Base-by-base conservation (phyloP, 2,113 vertebrate genomes). In the Cryptotis parvus region DNA sequence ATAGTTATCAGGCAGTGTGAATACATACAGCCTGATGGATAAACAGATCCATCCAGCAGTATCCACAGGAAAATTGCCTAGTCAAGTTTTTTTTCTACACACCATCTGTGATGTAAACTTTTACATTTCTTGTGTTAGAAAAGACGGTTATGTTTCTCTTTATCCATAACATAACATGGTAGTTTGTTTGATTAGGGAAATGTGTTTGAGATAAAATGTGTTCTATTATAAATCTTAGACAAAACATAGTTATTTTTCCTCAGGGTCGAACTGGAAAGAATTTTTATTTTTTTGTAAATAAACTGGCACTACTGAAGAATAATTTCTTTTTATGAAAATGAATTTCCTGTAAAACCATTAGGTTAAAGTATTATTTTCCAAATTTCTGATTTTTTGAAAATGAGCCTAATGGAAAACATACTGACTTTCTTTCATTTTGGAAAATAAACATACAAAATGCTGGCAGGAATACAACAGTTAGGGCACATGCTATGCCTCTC, bases 161-260 rank as follows among this genome's bases (percentile, higher is more conserved):
- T 74, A n/a, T 83, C 52, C n/a, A 75, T 73, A 66, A 92, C 61
- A 29, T 35, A 69, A 18, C 24, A 37, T 22, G 77, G 15, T 27
- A 58, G 10, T 92, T 80, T 75, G 10, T 92, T 80, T 75, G 37
- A 83, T 18, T 55, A 52, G 24, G 26, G 63, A 75, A 75, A 61
- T 74, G 45, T 20, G 84, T 75, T 84, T 90, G 70, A 68, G 27
- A 63, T 52, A 68, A 18, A 79, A 74, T 37, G 45, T 80, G 12
- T 78, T 84, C 77, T 69, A 90, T 58, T 90, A 10, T 41, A 78
- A 88, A 70, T 9, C 4, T 86, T 85, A 82, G 31, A 61, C 1
- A 91, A 85, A 90, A 55, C 49, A 69, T 9, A 94, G 12, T 3
- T 79, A 72, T 6, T 4, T 82, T 83, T 92, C n/a, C 35, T 75